These are phyloP conservation scores for Stomorhina lunata DNA, from an alignment of 2,888 invertebrate species.

Conservation along the genomic window DNA sequence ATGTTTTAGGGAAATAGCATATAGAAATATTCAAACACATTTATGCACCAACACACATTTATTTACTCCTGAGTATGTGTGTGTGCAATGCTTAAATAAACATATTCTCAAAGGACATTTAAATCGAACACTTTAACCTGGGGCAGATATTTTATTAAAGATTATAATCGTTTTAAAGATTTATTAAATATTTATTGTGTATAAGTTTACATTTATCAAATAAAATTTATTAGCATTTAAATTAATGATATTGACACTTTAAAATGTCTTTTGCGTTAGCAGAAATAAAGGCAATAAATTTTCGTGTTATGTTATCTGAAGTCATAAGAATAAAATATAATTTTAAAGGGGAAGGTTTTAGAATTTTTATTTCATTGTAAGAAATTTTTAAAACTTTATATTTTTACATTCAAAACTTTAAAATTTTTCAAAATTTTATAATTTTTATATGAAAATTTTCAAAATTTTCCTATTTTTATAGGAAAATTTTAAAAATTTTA, in stretches of 20 bases:
- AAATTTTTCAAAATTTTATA: too few relatives aligned
- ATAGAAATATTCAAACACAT: background rate
- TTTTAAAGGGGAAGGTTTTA: too few relatives aligned
- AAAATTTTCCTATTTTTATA: too few relatives aligned
- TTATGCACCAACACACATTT: background rate
- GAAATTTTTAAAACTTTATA: too few relatives aligned
- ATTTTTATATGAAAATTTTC: too few relatives aligned
- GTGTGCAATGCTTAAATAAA: conserved; percentile 34
- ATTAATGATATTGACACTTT: conserved; percentile 23
- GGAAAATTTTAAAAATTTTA: too few relatives aligned
- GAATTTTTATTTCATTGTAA: too few relatives aligned
- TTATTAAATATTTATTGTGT: conserved; percentile 32
- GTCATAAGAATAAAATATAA: too few relatives aligned
- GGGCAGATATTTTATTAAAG: conserved; percentile 40
- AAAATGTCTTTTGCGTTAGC: background rate
- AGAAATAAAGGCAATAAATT: too few relatives aligned
- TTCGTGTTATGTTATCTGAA: too few relatives aligned
- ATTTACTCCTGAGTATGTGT: background rate
- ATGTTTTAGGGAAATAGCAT: conserved; percentile 31
- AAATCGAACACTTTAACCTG: conserved; percentile 57
- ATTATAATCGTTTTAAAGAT: conserved; percentile 52
- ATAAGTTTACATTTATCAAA: conserved; percentile 13
- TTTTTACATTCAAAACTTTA: too few relatives aligned
- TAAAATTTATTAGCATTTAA: conserved; percentile 30
- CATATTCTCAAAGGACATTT: conserved; percentile 56